A percentile compares a stretch with the other conserved stretches of the same genome.
Evolutionary conservation across 1,140 invertebrate genomes (phyloP).

Genomic region (Akabosia matsudoensis): DNA sequence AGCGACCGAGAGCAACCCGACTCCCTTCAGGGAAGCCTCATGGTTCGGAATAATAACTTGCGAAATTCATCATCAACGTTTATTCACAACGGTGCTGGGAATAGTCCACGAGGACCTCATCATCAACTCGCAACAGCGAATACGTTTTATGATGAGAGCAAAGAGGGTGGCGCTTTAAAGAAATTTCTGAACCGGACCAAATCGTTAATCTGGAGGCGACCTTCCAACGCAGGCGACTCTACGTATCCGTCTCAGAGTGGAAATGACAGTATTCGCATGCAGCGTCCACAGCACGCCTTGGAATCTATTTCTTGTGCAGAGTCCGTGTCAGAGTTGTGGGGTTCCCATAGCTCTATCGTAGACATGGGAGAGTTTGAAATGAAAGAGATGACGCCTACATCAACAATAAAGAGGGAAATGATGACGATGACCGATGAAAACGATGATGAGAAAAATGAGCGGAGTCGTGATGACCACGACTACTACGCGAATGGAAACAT

Average conservation of each 20-base stretch:
- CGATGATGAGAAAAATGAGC: neutral
- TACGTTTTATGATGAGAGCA: neutral
- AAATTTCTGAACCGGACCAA: slow-evolving; percentile 45
- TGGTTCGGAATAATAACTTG: neutral
- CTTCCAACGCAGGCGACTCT: neutral
- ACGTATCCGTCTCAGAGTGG: neutral
- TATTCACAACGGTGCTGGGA: slow-evolving; percentile 16
- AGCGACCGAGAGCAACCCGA: neutral
- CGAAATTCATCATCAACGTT: neutral
- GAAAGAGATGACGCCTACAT: slow-evolving; percentile 16
- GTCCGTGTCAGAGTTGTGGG: slow-evolving; percentile 39
- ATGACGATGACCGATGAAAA: slow-evolving; percentile 1
- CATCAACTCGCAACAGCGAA: neutral
- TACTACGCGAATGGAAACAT: neutral
- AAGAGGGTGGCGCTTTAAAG: slow-evolving; percentile 37
- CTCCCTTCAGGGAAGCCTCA: neutral
- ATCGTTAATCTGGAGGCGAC: slow-evolving; percentile 42
- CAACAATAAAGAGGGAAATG: slow-evolving; percentile 7
- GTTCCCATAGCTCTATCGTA: slow-evolving; percentile 41
- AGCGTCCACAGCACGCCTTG: slow-evolving; percentile 1
- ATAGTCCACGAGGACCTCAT: slow-evolving; percentile 13
- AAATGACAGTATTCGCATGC: neutral
- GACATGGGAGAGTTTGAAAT: slow-evolving; percentile 27
- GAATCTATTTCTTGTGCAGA: slow-evolving; percentile 40
- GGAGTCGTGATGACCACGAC: neutral